Evolutionary conservation across 2,888 invertebrate species (phyloP), one percentile per base, ranked within the genome.

Genomic region (Aspidiotus rigidus): DNA sequence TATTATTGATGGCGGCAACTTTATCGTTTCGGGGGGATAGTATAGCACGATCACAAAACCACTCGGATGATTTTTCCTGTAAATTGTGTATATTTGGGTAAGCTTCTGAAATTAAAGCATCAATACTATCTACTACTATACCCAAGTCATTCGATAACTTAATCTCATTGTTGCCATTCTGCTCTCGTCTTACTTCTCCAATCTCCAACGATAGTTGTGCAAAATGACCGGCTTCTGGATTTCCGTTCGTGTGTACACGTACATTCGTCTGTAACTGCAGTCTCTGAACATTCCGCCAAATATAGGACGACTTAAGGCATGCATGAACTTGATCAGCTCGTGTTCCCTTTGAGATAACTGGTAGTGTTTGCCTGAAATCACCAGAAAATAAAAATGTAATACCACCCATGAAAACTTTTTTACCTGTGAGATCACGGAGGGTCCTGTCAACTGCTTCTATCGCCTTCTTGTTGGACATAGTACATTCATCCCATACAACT

Each of bases 191-290:
- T n/a, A n/a, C n/a, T n/a, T n/a, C n/a, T n/a, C 74, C 74, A 69
- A 74, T 73, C 69, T 75, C 66, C 71, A 74, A 71, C 69, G 74
- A 69, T 73, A 74, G 73, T 71, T 75, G 73, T 59, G 74, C 74
- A 64, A 74, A 75, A 72, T 67, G 72, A 70, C 72, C 70, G 70
- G 74, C 74, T 54, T 73, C 74, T 74, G 72, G 71, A 74, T 75
- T 75, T 67, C 75, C 72, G 61, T 73, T 73, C 71, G 75, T 69
- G 72, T 73, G 71, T 55, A 75, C 73, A 57, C 73, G 73, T 73
- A 74, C 74, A 63, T 75, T 75, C 72, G 72, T 62, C 69, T 39
- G 74, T 59, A 76, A 72, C n/a, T 70, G 69, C 56, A 49, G n/a
- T 49, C 7, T 61, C 7, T 61, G 1, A 2, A 61, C 61, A 61